Base-by-base conservation (phyloP, 1,140 invertebrate species). In the Heliothis virescens region DNA sequence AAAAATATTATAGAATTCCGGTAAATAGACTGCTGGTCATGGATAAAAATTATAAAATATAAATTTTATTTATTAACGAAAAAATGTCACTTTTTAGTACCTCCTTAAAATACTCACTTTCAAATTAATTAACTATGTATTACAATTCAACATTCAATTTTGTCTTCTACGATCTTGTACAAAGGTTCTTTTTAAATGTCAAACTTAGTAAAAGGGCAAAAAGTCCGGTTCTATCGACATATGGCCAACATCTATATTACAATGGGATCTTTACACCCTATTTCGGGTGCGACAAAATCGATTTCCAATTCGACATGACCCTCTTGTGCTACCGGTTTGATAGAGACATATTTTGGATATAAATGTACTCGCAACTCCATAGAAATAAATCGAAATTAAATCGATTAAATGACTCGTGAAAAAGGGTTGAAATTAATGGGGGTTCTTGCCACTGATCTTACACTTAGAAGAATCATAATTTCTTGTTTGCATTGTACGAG, bases 281-380 rank as follows among this genome's bases (percentile, higher is more conserved):
- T 93, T 93, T 91, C 87, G 91, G 88, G 88, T 89, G 91, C 86
- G 90, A 93, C 90, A 87, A 93, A 92, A 93, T 93, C 92, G 91
- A 93, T 93, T 92, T 82, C 82, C 90, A 90, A 93, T 93, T 93
- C 85, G 89, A 90, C 90, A 89, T 91, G 89, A 88, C 92, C 92
- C 91, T 91, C 86, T 86, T 87, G 82, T 89, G 85, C 80, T 90
- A 75, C 82, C 81, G 85, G 87, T 88, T 91, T 82, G 84, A 87
- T 89, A 75, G 79, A 85, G 87, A 83, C 85, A 89, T 88, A 87
- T 88, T 85, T 78, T 78, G 48, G 75, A 10, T 69, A 18, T 78
- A 67, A 78, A 78, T 57, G 50, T 67, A 26, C 69, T 41, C 15
- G 29, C 2, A 73, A 26, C 4, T 2, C 15, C 3, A 69, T 69